Conservation (phyloP, 2,113 vertebrate species). For the Nanorana parkeri region DNA sequence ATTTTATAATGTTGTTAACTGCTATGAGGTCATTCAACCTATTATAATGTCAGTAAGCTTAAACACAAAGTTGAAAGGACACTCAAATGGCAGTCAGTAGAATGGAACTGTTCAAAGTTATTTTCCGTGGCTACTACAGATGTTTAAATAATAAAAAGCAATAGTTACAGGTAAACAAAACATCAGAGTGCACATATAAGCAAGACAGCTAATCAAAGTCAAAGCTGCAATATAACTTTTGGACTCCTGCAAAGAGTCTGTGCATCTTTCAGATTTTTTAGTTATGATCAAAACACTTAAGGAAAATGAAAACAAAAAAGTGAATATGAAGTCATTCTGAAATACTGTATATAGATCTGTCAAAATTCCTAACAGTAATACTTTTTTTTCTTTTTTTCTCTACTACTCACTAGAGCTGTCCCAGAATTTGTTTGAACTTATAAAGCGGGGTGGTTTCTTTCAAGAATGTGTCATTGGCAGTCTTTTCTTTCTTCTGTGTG, state of each 20-base stretch:
- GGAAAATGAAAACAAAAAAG: slow-evolving; percentile 17
- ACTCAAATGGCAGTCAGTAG: slow-evolving; percentile 16
- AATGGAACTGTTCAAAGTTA: slow-evolving; percentile 13
- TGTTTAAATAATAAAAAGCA: slow-evolving; percentile 39
- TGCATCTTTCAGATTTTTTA: slow-evolving; percentile 33
- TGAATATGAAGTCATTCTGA: slow-evolving; percentile 40
- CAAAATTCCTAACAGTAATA: slow-evolving; percentile 43
- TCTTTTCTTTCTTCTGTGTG: slow-evolving; percentile 32
- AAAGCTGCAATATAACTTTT: slow-evolving; percentile 36
- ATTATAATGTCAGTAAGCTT: background rate
- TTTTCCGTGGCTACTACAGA: slow-evolving; percentile 31
- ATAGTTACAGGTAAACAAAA: slow-evolving; percentile 43
- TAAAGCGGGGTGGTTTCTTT: slow-evolving; percentile 45
- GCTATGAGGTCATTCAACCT: background rate
- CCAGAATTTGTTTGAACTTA: slow-evolving; percentile 41
- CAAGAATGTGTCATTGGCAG: slow-evolving; percentile 40
- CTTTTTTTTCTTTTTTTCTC: slow-evolving; percentile 29
- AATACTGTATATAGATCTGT: slow-evolving; percentile 40
- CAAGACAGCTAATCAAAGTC: slow-evolving; percentile 52
- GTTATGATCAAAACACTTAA: slow-evolving; percentile 36
- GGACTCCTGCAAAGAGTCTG: slow-evolving; percentile 45
- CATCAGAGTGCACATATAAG: slow-evolving; percentile 30
- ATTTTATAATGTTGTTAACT: background rate
- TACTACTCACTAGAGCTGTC: slow-evolving; percentile 27
- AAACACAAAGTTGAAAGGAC: slow-evolving; percentile 11